Evolutionary conservation across 2,888 invertebrate genomes (phyloP).

Genomic region (Harmothoe impar): DNA sequence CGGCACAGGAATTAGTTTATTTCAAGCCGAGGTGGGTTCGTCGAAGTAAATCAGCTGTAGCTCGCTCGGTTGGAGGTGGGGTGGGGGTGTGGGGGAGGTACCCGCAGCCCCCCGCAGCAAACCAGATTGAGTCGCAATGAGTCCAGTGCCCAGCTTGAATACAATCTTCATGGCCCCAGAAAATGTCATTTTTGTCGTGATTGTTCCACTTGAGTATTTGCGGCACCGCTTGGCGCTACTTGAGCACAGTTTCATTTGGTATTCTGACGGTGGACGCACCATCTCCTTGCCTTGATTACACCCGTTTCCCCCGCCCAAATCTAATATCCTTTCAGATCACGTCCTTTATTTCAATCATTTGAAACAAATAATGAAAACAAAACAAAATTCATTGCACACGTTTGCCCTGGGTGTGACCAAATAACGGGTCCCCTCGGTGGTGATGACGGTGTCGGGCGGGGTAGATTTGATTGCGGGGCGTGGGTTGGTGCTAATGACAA

Average conservation of each 20-base stretch:
- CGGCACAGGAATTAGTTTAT: slow-evolving; percentile 64
- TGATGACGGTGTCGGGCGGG: not conserved
- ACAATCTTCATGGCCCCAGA: slow-evolving; percentile 51
- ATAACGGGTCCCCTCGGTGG: not conserved
- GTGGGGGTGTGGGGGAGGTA: too few relatives aligned
- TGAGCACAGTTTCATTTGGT: slow-evolving; percentile 57
- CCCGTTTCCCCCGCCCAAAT: slow-evolving; percentile 61
- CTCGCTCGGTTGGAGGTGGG: not conserved
- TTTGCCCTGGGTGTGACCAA: slow-evolving; percentile 43
- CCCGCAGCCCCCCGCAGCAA: not conserved
- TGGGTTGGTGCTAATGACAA: too few relatives aligned
- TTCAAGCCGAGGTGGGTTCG: slow-evolving; percentile 57
- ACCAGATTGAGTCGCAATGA: slow-evolving; percentile 55
- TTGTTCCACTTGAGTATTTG: slow-evolving; percentile 62
- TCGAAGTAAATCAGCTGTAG: slow-evolving; percentile 61
- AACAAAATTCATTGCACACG: slow-evolving; percentile 61
- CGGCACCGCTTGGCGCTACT: not conserved
- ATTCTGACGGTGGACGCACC: slow-evolving; percentile 57
- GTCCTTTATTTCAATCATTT: slow-evolving; percentile 65
- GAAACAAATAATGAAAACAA: slow-evolving; percentile 64
- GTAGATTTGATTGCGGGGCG: not conserved
- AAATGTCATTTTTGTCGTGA: slow-evolving; percentile 62
- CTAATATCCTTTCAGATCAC: slow-evolving; percentile 64
- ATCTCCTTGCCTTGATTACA: slow-evolving; percentile 41
- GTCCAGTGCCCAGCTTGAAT: slow-evolving; percentile 22